Conservation (phyloP, 2,797 vertebrate species). For the Gadopsis bispinosus region DNA sequence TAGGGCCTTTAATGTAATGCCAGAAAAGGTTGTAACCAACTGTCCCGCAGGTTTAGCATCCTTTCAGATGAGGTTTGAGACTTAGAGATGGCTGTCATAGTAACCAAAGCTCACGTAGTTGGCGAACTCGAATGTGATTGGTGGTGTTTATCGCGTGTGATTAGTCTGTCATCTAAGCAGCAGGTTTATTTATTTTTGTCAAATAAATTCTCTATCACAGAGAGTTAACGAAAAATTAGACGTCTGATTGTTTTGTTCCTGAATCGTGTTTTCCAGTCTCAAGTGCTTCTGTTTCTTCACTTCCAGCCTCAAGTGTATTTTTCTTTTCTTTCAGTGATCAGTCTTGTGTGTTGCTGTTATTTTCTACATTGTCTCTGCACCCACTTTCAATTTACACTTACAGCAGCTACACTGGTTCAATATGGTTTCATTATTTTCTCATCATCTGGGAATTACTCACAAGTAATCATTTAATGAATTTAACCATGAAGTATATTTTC, state of each 20-base stretch:
- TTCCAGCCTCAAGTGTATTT: constrained; percentile 10
- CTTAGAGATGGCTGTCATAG: constrained; percentile 58
- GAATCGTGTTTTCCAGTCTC: constrained; percentile 51
- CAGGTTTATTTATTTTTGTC: constrained; percentile 31
- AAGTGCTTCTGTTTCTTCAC: constrained; percentile 36
- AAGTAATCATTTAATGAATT: neutral
- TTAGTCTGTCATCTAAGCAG: constrained; percentile 53
- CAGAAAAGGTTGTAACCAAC: constrained; percentile 30
- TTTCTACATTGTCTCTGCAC: constrained; percentile 6
- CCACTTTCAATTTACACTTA: neutral
- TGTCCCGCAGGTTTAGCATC: constrained; percentile 45
- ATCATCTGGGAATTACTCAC: neutral
- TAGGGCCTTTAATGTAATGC: constrained; percentile 60
- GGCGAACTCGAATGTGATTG: constrained; percentile 41
- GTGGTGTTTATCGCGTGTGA: constrained; percentile 54
- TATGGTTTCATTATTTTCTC: neutral
- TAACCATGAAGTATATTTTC: neutral
- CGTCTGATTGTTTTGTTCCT: constrained; percentile 58
- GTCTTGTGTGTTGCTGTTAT: neutral
- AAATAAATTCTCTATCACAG: constrained; percentile 63
- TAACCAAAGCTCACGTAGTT: constrained; percentile 42
- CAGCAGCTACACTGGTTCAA: neutral
- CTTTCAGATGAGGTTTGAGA: constrained; percentile 27
- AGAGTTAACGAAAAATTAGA: constrained; percentile 59
- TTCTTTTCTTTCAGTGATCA: neutral